Evolutionary conservation across 1,140 invertebrate species (phyloP).

Genomic region (Babylonia areolata): DNA sequence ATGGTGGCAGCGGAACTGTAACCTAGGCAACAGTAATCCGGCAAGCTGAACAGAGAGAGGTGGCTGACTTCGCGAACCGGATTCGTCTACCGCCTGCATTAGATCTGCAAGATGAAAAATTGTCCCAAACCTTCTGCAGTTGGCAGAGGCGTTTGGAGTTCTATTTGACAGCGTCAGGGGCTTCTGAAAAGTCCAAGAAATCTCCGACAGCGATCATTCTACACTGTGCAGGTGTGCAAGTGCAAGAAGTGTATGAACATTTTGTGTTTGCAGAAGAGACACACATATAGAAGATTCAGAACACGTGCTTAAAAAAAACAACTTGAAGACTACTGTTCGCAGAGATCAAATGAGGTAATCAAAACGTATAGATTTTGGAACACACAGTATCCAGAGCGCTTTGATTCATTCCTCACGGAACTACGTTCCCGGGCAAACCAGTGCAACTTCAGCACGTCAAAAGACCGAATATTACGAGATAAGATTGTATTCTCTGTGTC

Average conservation of each 20-base stretch:
- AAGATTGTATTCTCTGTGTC: background rate
- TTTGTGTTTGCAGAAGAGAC: background rate
- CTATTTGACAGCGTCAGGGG: background rate
- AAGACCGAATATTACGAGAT: background rate
- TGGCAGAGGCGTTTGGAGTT: background rate
- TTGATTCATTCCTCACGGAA: background rate
- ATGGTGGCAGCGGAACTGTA: no score
- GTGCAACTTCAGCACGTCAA: background rate
- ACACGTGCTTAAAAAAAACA: background rate
- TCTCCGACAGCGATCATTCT: background rate
- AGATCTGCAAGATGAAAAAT: background rate
- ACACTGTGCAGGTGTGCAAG: background rate
- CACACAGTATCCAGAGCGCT: no score
- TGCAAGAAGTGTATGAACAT: background rate
- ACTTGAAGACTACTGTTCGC: background rate
- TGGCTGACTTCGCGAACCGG: background rate
- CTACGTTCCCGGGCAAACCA: background rate
- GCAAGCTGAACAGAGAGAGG: no score
- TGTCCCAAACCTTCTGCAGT: background rate
- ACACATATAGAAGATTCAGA: background rate
- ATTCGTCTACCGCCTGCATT: background rate
- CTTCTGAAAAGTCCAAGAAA: background rate
- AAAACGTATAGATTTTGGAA: slow-evolving; percentile 10
- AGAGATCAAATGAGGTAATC: background rate
- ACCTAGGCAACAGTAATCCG: no score